Evolutionary conservation across 2,888 invertebrate species (phyloP).

Genomic region (Odontothrips loti): DNA sequence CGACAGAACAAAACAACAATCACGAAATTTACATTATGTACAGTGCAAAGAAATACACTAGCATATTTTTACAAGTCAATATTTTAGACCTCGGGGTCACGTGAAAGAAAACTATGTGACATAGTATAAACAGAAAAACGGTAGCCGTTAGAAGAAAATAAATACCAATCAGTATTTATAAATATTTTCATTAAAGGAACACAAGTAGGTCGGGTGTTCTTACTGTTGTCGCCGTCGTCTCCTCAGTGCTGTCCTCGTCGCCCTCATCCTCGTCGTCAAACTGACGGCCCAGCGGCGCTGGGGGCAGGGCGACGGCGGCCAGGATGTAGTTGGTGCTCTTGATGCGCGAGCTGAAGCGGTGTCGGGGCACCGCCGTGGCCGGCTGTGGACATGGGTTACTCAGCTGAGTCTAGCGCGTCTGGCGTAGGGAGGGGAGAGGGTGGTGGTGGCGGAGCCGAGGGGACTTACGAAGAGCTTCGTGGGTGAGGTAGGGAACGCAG

Average conservation of each 20-base stretch:
- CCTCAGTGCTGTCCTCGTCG: conserved; percentile 10
- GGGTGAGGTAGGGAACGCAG: not conserved
- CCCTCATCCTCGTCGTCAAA: not conserved
- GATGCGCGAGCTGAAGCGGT: conserved; percentile 3
- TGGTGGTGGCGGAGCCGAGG: not conserved
- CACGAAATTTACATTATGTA: too few species aligned
- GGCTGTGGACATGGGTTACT: not conserved
- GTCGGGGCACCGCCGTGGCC: not conserved
- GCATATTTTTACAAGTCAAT: too few species aligned
- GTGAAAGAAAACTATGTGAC: too few species aligned
- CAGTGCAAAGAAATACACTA: too few species aligned
- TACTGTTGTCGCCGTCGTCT: conserved; percentile 3
- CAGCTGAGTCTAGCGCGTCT: too few species aligned
- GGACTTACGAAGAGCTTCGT: not conserved
- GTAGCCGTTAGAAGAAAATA: not conserved
- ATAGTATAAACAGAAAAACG: too few species aligned
- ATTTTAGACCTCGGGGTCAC: too few species aligned
- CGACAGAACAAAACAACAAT: too few species aligned
- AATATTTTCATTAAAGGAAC: not conserved
- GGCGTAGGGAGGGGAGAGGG: too few species aligned
- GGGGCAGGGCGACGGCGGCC: not conserved
- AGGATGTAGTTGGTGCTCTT: conserved; percentile 8
- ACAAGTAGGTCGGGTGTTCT: not conserved
- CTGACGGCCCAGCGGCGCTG: not conserved
- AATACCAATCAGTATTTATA: not conserved